Conservation (phyloP, 2,888 invertebrate species). For the Horisme vitalbata region DNA sequence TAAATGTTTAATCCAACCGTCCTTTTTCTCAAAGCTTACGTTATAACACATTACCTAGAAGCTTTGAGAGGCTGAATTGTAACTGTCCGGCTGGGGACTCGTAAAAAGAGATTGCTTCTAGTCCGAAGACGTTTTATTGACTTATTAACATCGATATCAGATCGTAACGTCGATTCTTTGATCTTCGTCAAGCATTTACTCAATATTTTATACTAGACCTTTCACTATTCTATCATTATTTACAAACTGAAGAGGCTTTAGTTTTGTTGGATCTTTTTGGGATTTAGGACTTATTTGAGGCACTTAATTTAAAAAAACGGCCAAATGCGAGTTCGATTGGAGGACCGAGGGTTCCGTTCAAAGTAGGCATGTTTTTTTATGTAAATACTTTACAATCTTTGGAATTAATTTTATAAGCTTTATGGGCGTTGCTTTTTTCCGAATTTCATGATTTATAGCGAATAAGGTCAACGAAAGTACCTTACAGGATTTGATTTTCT, state of each 20-base stretch:
- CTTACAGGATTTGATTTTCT: no score
- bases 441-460: no score
- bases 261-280: slow-evolving; percentile 1
- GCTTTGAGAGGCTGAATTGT: slow-evolving; percentile 67
- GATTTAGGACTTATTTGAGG: background rate
- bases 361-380: no score
- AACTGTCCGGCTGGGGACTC: slow-evolving; percentile 75
- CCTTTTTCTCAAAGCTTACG: slow-evolving; percentile 29
- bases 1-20: slow-evolving; percentile 2
- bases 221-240: slow-evolving; percentile 28
- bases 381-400: no score
- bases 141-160: slow-evolving; percentile 82
- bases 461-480: no score
- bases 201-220: slow-evolving; percentile 56
- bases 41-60: slow-evolving; percentile 54
- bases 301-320: no score
- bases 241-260: slow-evolving; percentile 21
- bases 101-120: slow-evolving; percentile 81
- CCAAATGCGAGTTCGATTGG: no score
- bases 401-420: no score
- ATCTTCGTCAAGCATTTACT: slow-evolving; percentile 72
- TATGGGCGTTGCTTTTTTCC: no score
- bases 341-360: no score
- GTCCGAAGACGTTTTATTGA: slow-evolving; percentile 79
- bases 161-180: slow-evolving; percentile 80